Conservation (phyloP, 2,797 vertebrate genomes). For the Pseudopleuronectes americanus region DNA sequence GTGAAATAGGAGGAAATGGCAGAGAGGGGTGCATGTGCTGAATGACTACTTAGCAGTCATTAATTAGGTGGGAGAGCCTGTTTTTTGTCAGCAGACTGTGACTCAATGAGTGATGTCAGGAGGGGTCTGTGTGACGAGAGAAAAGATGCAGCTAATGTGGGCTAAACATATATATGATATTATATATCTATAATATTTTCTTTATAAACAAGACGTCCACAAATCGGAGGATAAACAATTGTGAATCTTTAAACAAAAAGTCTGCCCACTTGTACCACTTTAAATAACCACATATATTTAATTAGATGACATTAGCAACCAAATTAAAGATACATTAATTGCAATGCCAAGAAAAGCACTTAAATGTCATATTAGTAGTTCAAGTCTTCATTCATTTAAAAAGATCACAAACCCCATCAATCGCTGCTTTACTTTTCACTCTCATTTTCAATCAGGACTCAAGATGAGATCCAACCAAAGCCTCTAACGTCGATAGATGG, state of each 20-base stretch:
- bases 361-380: background rate
- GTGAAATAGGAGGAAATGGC: constrained; percentile 77
- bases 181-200: background rate
- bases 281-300: too few relatives aligned
- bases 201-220: background rate
- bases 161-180: constrained; percentile 4
- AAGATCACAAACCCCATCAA: constrained; percentile 5
- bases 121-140: background rate
- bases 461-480: background rate
- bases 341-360: background rate
- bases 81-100: constrained; percentile 55
- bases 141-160: background rate
- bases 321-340: too few relatives aligned
- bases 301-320: too few relatives aligned
- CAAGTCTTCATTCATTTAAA: background rate
- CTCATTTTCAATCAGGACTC: constrained; percentile 18
- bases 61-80: constrained; percentile 63
- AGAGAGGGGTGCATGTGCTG: constrained; percentile 38
- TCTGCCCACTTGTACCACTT: background rate
- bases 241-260: background rate
- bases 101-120: constrained; percentile 48
- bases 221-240: background rate
- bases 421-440: background rate
- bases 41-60: constrained; percentile 69
- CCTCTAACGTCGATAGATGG: constrained; percentile 16